Conservation (phyloP, 2,113 vertebrate species). For the Ophthalmolycus amberensis region DNA sequence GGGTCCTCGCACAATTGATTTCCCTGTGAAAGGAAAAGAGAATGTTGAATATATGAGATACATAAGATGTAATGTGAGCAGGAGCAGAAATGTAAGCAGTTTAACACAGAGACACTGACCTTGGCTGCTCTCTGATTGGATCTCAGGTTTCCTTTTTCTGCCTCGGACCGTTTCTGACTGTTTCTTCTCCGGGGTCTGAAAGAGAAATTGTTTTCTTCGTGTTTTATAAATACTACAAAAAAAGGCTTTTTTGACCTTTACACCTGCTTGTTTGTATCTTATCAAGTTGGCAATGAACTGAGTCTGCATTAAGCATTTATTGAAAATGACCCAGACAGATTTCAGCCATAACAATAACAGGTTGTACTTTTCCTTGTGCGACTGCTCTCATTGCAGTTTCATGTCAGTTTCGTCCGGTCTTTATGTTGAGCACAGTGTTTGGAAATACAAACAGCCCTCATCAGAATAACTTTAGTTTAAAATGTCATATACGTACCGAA, state of each 20-base stretch:
- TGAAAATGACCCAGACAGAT: background rate
- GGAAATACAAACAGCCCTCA: background rate
- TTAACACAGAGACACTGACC: constrained; percentile 80
- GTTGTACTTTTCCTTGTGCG: background rate
- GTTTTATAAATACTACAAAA: background rate
- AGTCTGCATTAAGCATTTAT: background rate
- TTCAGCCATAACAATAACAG: background rate
- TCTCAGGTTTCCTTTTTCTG: constrained; percentile 98
- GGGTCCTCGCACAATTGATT: constrained; percentile 91
- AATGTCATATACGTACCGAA: constrained; percentile 61
- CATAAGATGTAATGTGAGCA: background rate
- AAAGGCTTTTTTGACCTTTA: background rate
- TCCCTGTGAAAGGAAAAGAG: constrained; percentile 85
- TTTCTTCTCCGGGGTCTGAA: constrained; percentile 98
- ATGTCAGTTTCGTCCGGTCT: background rate
- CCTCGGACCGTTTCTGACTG: constrained; percentile 94
- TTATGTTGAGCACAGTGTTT: background rate
- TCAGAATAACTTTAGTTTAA: background rate
- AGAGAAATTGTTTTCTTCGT: constrained; percentile 31
- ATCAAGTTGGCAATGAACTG: background rate
- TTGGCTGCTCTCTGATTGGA: constrained; percentile 98
- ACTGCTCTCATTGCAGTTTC: background rate
- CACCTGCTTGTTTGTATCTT: background rate
- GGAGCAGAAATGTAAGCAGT: background rate
- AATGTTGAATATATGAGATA: background rate